Evolutionary conservation across 2,113 vertebrate species (phyloP).

Genomic region (Otocyon megalotis): DNA sequence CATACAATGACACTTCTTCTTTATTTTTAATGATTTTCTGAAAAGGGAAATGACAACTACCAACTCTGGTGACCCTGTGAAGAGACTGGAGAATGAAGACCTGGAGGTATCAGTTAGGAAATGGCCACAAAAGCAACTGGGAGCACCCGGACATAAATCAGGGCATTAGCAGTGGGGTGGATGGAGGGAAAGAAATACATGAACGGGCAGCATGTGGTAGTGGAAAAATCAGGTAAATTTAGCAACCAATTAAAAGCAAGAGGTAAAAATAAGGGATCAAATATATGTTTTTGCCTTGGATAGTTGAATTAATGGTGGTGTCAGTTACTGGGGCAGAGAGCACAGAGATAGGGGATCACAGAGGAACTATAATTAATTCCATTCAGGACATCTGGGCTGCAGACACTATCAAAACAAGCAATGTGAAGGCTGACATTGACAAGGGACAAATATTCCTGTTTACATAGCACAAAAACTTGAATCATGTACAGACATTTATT

Average conservation of each 20-base stretch:
- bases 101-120: background rate
- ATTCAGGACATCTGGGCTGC: slow-evolving; percentile 56
- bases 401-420: slow-evolving; percentile 65
- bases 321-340: slow-evolving; percentile 64
- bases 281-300: slow-evolving; percentile 53
- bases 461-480: slow-evolving; percentile 56
- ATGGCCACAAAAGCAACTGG: background rate
- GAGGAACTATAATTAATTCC: slow-evolving; percentile 64
- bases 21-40: background rate
- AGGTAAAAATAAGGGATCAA: slow-evolving; percentile 61
- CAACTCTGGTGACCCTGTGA: background rate
- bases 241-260: slow-evolving; percentile 50
- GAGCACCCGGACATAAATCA: background rate
- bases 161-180: background rate
- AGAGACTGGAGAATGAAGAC: background rate
- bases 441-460: slow-evolving; percentile 58
- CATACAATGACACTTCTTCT: background rate
- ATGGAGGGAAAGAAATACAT: background rate
- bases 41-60: background rate
- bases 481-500: slow-evolving; percentile 15
- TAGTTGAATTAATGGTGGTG: slow-evolving; percentile 56
- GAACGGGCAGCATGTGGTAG: background rate
- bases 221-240: slow-evolving; percentile 56
- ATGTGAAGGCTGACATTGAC: slow-evolving; percentile 42
- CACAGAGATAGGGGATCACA: slow-evolving; percentile 38